A percentile compares a stretch with the other conserved stretches of the same genome.
These are phyloP conservation scores for Botia almorhae DNA, from an alignment of 2,797 vertebrate genomes.

Conservation along the genomic window DNA sequence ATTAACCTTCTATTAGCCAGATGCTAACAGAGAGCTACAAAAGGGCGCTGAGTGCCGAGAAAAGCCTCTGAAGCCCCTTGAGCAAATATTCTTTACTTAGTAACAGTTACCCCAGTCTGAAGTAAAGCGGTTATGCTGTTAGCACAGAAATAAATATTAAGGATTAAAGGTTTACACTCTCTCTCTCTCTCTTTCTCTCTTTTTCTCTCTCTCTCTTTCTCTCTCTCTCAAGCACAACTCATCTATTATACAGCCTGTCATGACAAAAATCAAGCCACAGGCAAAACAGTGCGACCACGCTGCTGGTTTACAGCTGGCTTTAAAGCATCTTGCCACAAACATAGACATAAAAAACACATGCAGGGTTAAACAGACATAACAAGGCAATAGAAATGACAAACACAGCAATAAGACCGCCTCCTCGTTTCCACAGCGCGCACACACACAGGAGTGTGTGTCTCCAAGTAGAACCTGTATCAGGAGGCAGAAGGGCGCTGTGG, in stretches of 20 bases:
- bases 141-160: slow-evolving; percentile 1
- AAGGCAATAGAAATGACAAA: slow-evolving; percentile 51
- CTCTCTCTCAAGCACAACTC: neutral
- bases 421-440: slow-evolving; percentile 35
- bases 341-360: slow-evolving; percentile 22
- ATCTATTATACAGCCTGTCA: slow-evolving; percentile 22
- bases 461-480: slow-evolving; percentile 45
- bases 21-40: neutral
- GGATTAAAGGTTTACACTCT: slow-evolving; percentile 1
- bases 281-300: slow-evolving; percentile 22
- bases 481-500: slow-evolving; percentile 52
- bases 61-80: neutral
- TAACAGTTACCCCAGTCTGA: neutral
- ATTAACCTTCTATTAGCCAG: slow-evolving; percentile 12
- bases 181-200: slow-evolving; percentile 26
- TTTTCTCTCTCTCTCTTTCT: neutral
- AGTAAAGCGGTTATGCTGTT: neutral
- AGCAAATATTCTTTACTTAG: slow-evolving; percentile 11
- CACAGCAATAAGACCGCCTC: slow-evolving; percentile 53
- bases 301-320: slow-evolving; percentile 40
- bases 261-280: slow-evolving; percentile 50
- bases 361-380: slow-evolving; percentile 34
- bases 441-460: neutral
- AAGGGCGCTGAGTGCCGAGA: too few relatives aligned
- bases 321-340: slow-evolving; percentile 23